phyloP scores from a whole-genome alignment of 2,888 invertebrate species.

The Busseola fusca region DNA sequence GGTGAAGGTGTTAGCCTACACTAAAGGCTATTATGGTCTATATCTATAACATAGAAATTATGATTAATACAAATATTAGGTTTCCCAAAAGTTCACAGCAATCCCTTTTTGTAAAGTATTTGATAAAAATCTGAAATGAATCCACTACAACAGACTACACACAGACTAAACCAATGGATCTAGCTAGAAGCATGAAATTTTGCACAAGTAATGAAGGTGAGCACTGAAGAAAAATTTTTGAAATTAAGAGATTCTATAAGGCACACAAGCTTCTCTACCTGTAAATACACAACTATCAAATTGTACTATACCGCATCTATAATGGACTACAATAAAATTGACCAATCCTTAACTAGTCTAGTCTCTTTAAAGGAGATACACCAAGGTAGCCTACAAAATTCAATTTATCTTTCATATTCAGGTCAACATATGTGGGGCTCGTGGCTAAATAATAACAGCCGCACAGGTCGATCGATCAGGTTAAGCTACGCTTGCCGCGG shows the following conservation, averaged over 20 bases:
- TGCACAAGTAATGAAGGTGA: neutral
- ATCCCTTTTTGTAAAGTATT: neutral
- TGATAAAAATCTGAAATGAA: neutral
- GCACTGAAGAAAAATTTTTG: neutral
- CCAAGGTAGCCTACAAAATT: neutral
- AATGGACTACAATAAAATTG: neutral
- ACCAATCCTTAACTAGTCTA: neutral
- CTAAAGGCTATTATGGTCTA: neutral
- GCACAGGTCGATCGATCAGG: no score
- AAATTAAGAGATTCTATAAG: neutral
- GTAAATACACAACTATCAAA: neutral
- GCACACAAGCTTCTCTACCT: neutral
- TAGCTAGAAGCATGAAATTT: neutral
- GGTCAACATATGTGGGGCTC: no score
- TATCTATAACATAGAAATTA: neutral
- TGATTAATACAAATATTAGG: neutral
- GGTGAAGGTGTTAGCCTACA: neutral
- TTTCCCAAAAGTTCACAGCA: neutral
- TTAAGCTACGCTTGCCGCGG: no score
- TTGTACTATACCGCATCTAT: neutral
- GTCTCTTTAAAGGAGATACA: neutral
- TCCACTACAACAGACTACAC: no score
- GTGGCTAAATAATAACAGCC: no score
- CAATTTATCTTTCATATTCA: neutral
- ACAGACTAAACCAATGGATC: neutral